Evolutionary conservation across 53 echinoderm and acorn worm species (phyloP).

Genomic region (Zoroaster sp.): DNA sequence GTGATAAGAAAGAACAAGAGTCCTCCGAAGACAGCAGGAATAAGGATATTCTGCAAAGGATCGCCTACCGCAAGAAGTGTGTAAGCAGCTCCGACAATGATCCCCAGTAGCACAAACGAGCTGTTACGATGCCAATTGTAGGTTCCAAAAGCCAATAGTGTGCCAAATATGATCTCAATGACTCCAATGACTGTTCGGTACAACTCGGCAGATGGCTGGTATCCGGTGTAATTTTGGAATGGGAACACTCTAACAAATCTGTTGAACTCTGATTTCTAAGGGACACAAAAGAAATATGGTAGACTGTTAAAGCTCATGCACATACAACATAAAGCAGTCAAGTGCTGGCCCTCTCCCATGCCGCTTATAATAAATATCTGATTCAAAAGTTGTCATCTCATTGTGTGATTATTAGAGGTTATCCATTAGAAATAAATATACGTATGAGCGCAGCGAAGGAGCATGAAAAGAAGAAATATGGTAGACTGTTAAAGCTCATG

Average conservation of each 20-base stretch:
- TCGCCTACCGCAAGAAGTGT: constrained; percentile 61
- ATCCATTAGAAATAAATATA: too few relatives aligned
- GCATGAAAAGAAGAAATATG: not conserved
- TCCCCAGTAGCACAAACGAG: constrained; percentile 37
- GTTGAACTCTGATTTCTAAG: constrained; percentile 45
- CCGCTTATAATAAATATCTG: too few relatives aligned
- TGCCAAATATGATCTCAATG: constrained; percentile 53
- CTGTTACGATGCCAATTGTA: constrained; percentile 33
- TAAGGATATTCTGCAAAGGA: constrained; percentile 1
- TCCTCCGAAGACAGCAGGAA: not conserved
- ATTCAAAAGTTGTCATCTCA: too few relatives aligned
- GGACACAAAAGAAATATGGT: not conserved
- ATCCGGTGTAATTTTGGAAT: constrained; percentile 35
- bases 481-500: not conserved
- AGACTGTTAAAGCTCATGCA: not conserved
- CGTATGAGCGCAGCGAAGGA: too few relatives aligned
- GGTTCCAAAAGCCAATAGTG: constrained; percentile 67
- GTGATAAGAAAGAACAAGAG: constrained; percentile 19
- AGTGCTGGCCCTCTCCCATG: too few relatives aligned
- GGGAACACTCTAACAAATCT: constrained; percentile 61
- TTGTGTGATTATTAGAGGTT: too few relatives aligned
- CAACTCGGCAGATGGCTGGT: constrained; percentile 46
- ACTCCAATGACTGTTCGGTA: constrained; percentile 63
- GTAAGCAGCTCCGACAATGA: constrained; percentile 71
- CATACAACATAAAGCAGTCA: too few relatives aligned